These are phyloP conservation scores for Stenotaenia linearis DNA, from an alignment of 2,888 invertebrate genomes.

Conservation along the genomic window DNA sequence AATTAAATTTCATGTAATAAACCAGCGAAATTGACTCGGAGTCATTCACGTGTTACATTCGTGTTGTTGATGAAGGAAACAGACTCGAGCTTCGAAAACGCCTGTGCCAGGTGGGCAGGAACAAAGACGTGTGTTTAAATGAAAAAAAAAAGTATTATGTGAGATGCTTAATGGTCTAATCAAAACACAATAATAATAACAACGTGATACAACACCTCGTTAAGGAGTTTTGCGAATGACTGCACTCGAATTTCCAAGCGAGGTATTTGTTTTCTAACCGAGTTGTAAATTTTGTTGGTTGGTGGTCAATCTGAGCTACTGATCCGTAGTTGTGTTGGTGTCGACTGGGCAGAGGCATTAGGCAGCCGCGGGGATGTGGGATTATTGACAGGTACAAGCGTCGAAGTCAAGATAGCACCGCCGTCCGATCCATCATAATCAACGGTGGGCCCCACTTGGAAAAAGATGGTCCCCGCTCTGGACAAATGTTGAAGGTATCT, in stretches of 20 bases:
- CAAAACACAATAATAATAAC: neutral
- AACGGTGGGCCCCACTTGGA: conserved; percentile 7
- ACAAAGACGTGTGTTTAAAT: neutral
- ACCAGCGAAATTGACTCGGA: neutral
- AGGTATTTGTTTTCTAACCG: too few relatives aligned
- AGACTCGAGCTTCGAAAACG: neutral
- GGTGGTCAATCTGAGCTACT: neutral
- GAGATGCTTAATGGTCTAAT: neutral
- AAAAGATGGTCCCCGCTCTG: neutral
- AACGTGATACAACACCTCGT: neutral
- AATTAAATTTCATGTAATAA: too few relatives aligned
- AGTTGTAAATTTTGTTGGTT: neutral
- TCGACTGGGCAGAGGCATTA: neutral
- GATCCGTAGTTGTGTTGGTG: neutral
- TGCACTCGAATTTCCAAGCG: too few relatives aligned
- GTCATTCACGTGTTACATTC: neutral
- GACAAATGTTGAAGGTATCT: neutral
- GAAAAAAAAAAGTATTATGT: neutral
- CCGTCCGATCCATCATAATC: conserved; percentile 33
- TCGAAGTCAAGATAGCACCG: conserved; percentile 32
- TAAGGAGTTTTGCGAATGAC: too few relatives aligned
- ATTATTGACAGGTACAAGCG: conserved; percentile 34
- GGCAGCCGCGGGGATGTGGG: conserved; percentile 14
- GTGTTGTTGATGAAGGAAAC: neutral
- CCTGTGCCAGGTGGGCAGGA: neutral